A percentile compares a stretch with the other conserved stretches of the same genome.
phyloP scores from a whole-genome alignment of 2,113 vertebrate genomes.

The Psilopsiagon aymara region DNA sequence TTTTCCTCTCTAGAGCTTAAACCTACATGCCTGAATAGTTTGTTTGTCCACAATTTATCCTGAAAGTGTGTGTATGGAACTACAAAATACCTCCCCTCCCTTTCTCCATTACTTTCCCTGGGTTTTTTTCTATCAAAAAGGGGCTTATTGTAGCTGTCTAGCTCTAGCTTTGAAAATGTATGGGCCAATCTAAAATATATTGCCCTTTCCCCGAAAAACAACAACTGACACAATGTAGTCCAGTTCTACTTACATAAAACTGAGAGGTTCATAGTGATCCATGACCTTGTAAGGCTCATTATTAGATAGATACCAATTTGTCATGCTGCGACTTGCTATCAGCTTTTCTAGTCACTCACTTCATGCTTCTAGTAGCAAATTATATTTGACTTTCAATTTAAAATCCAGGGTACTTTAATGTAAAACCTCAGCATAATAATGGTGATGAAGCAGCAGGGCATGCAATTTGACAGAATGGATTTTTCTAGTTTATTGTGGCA shows the following conservation, averaged over 20 bases:
- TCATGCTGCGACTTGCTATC: conserved; percentile 54
- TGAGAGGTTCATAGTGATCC: conserved; percentile 28
- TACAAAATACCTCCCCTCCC: background rate
- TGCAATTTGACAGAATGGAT: conserved; percentile 70
- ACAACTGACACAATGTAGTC: conserved; percentile 39
- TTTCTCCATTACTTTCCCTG: background rate
- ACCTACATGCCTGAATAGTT: background rate
- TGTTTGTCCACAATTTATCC: background rate
- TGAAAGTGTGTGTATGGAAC: background rate
- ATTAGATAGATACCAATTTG: conserved; percentile 72
- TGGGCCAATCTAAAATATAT: conserved; percentile 28
- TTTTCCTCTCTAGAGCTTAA: background rate
- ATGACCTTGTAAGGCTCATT: conserved; percentile 59
- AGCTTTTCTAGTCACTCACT: conserved; percentile 73
- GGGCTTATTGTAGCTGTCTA: background rate
- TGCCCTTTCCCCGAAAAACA: conserved; percentile 45
- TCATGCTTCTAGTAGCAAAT: conserved; percentile 73
- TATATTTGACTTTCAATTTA: conserved; percentile 82
- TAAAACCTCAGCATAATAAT: conserved; percentile 74
- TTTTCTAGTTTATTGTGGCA: conserved; percentile 67
- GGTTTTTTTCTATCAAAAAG: background rate
- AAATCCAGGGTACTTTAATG: conserved; percentile 77
- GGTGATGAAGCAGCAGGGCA: conserved; percentile 73
- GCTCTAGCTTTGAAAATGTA: conserved; percentile 17
- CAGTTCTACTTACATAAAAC: conserved; percentile 27